phyloP scores from a whole-genome alignment of 2,888 invertebrate genomes.

The Stenchaetothrips biformis region DNA sequence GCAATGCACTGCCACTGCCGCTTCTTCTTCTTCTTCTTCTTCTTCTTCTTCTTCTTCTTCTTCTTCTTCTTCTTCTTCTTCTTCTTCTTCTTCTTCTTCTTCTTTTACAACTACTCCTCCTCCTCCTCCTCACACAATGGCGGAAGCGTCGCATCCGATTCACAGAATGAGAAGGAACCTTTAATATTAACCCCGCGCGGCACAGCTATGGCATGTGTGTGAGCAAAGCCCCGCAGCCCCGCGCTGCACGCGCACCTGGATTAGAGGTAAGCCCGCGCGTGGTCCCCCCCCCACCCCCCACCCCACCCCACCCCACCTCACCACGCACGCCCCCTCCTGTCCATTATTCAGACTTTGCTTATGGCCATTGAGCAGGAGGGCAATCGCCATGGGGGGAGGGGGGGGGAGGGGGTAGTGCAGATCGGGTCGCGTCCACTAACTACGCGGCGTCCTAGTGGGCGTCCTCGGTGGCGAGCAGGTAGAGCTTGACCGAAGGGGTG shows the following conservation, averaged over 20 bases:
- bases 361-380: background rate
- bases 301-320: background rate
- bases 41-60: background rate
- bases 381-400: background rate
- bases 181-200: constrained; percentile 7
- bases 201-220: background rate
- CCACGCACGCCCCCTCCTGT: background rate
- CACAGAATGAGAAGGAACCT: constrained; percentile 32
- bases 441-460: background rate
- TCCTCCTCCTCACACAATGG: background rate
- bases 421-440: background rate
- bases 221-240: background rate
- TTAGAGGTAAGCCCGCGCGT: background rate
- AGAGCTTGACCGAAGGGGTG: background rate
- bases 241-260: background rate
- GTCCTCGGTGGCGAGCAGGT: background rate
- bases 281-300: background rate
- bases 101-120: background rate
- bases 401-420: background rate
- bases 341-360: constrained; percentile 20
- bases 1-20: too few relatives aligned
- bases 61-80: background rate
- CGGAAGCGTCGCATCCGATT: constrained; percentile 35
- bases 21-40: background rate
- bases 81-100: background rate